Evolutionary conservation across 2,888 invertebrate species (phyloP), one percentile per base, ranked within the genome.

Genomic region (Drosophila anomalata): DNA sequence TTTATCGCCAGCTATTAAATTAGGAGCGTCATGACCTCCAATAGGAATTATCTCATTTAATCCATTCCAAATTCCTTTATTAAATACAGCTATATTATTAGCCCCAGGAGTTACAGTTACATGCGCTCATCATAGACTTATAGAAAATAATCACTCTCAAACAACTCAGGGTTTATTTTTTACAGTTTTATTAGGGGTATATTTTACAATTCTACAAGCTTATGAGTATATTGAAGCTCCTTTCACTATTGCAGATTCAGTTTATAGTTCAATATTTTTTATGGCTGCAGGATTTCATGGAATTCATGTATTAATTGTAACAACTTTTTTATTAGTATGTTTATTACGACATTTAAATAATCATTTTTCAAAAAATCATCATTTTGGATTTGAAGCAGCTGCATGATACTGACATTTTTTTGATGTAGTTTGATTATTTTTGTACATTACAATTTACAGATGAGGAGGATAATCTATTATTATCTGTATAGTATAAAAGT

Each of bases 251-350:
- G 90, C 93, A 5, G 94, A 94, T 89, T 93, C 94, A 77, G 92
- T 94, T 81, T 96, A 94, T 91, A 95, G 95, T 0, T 93, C 94
- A 53, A 93, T 93, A 48, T 96, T 95, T 92, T 96, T 94, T 93
- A 93, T 95, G 89, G 93, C 95, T 59, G 96, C 95, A 66, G 95
- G 95, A 91, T 96, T 96, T 36, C 95, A 96, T 89, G 95, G 95
- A 3, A 14, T 95, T 56, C 95, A 95, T 93, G 95, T 95, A 47
- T 92, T 95, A 81, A 93, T 94, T 89, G 94, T 94, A 75, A 93
- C 93, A 24, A 90, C 92, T 22, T 94, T 94, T 81, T 80, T 94
- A 84, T 58, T 90, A 78, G 83, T 93, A 56, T 93, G 93, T 88
- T 89, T 93, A 80, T 68, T 93, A 22, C 94, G 94, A 22, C 90